These are phyloP conservation scores for Entelurus aequoreus DNA, from an alignment of 2,113 vertebrate genomes.

Conservation along the genomic window DNA sequence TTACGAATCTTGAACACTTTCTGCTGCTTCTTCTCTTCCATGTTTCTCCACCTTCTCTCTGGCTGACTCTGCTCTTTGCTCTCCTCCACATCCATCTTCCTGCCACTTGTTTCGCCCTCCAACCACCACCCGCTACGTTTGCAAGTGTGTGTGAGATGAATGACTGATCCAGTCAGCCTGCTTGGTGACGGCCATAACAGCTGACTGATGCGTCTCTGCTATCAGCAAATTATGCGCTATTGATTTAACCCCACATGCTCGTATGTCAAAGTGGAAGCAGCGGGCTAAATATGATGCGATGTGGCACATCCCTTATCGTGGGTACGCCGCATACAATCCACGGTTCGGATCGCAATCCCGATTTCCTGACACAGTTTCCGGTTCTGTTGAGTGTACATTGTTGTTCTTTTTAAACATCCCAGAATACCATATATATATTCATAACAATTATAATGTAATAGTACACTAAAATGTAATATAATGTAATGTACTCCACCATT, in stretches of 20 bases:
- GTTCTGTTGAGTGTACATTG: too few species aligned
- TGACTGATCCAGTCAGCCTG: slow-evolving; percentile 39
- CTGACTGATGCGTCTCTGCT: slow-evolving; percentile 50
- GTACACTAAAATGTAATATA: too few species aligned
- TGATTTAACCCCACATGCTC: slow-evolving; percentile 39
- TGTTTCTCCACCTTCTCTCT: background rate
- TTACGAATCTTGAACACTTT: too few species aligned
- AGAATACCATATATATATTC: too few species aligned
- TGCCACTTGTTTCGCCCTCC: slow-evolving; percentile 13
- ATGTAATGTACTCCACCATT: too few species aligned
- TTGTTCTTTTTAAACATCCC: too few species aligned
- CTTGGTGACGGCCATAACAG: slow-evolving; percentile 46
- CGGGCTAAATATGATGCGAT: slow-evolving; percentile 7
- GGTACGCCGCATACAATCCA: background rate
- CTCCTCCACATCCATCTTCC: slow-evolving; percentile 30
- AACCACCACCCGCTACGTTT: slow-evolving; percentile 15
- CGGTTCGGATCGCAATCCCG: too few species aligned
- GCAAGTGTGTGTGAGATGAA: slow-evolving; percentile 47
- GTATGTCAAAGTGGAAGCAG: slow-evolving; percentile 24
- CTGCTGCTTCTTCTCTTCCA: background rate
- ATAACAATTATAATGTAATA: too few species aligned
- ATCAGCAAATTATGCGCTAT: slow-evolving; percentile 49
- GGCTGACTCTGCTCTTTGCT: slow-evolving; percentile 7
- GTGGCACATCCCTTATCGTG: slow-evolving; percentile 12
- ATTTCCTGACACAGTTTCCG: too few species aligned